Conservation (phyloP, 2,113 vertebrate species). For the Typhlomys cinereus region DNA sequence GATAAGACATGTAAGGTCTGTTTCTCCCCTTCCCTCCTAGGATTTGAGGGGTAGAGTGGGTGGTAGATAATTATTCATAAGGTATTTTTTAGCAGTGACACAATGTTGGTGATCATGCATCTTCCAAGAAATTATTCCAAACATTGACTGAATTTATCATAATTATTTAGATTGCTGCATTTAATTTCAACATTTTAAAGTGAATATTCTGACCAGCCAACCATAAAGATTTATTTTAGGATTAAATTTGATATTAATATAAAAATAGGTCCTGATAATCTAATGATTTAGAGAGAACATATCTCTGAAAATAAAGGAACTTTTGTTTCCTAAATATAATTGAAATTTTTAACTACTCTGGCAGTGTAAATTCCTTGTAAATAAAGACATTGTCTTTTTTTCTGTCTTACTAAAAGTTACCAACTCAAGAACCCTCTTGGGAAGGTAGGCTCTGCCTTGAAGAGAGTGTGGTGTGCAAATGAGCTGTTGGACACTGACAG, state of each 20-base stretch:
- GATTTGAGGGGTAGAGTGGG: slow-evolving; percentile 24
- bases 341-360: slow-evolving; percentile 1
- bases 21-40: neutral
- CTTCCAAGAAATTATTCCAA: slow-evolving; percentile 29
- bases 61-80: slow-evolving; percentile 33
- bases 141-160: neutral
- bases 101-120: neutral
- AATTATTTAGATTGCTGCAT: neutral
- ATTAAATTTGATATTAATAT: slow-evolving; percentile 19
- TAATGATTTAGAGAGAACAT: neutral
- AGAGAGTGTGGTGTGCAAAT: neutral
- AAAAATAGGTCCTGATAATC: slow-evolving; percentile 35
- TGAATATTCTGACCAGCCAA: neutral
- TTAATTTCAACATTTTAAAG: slow-evolving; percentile 24
- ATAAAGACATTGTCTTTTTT: neutral
- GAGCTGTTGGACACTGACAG: neutral
- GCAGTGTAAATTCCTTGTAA: neutral
- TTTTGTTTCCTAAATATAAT: neutral
- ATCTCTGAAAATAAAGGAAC: slow-evolving; percentile 23
- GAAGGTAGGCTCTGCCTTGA: neutral
- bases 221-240: neutral
- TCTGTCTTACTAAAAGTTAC: neutral
- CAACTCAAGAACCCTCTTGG: neutral
- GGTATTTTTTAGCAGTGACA: slow-evolving; percentile 1
- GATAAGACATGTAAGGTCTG: neutral